phyloP scores from a whole-genome alignment of 1,140 invertebrate genomes.

The Drosophila persimilis region DNA sequence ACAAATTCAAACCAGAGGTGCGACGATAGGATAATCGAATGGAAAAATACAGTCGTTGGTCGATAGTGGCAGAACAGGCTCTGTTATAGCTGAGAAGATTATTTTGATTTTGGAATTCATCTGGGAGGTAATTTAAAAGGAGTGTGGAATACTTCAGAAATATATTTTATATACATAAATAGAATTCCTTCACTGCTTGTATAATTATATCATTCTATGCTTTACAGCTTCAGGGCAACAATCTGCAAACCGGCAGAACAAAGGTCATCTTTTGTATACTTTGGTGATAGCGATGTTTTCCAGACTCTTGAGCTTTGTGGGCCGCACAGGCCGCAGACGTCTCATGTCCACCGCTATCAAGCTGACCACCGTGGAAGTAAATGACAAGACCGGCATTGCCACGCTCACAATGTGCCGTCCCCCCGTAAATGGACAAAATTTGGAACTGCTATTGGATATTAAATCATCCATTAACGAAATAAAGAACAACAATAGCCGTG shows the following conservation, averaged over 20 bases:
- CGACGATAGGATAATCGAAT: slow-evolving; percentile 19
- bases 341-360: slow-evolving; percentile 58
- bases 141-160: too few relatives aligned
- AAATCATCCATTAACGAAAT: slow-evolving; percentile 87
- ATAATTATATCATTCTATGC: too few relatives aligned
- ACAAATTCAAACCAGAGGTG: background rate
- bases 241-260: slow-evolving; percentile 8
- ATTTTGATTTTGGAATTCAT: too few relatives aligned
- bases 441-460: slow-evolving; percentile 88
- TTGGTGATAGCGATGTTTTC: background rate
- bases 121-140: too few relatives aligned
- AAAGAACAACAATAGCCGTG: slow-evolving; percentile 87
- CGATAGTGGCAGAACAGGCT: background rate
- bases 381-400: slow-evolving; percentile 87
- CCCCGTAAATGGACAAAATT: slow-evolving; percentile 93
- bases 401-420: slow-evolving; percentile 88
- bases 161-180: too few relatives aligned
- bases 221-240: too few relatives aligned
- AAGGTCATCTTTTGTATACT: slow-evolving; percentile 44
- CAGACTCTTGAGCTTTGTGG: slow-evolving; percentile 36
- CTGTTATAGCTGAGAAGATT: too few relatives aligned
- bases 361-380: slow-evolving; percentile 83
- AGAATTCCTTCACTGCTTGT: too few relatives aligned
- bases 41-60: slow-evolving; percentile 5
- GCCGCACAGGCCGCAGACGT: slow-evolving; percentile 27